Evolutionary conservation across 2,888 invertebrate species (phyloP).

Genomic region (Fragum whitleyi): DNA sequence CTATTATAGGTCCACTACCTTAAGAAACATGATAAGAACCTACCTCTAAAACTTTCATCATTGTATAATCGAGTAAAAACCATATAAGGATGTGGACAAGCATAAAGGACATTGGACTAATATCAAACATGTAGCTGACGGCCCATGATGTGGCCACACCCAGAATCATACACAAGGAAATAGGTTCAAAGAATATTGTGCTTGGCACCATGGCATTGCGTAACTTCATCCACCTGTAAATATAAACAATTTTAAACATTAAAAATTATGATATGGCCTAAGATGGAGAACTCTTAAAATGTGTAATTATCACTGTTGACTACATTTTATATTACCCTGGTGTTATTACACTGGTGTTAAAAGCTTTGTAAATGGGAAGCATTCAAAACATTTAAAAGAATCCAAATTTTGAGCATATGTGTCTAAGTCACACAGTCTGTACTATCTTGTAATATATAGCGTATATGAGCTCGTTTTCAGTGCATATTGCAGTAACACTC

Average conservation of each 20-base stretch:
- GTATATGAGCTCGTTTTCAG: too few relatives aligned
- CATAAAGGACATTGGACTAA: slow-evolving; percentile 96
- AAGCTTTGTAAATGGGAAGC: too few relatives aligned
- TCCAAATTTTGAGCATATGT: too few relatives aligned
- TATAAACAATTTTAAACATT: not conserved
- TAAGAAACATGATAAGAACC: slow-evolving; percentile 20
- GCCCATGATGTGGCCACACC: slow-evolving; percentile 97
- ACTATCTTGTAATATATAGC: too few relatives aligned
- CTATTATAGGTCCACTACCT: too few relatives aligned
- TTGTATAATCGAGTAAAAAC: slow-evolving; percentile 98
- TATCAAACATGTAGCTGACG: slow-evolving; percentile 91
- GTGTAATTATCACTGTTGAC: too few relatives aligned
- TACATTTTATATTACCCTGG: too few relatives aligned
- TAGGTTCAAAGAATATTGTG: slow-evolving; percentile 95
- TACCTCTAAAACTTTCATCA: slow-evolving; percentile 87
- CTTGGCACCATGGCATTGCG: slow-evolving; percentile 97
- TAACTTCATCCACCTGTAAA: slow-evolving; percentile 95
- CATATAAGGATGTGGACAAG: slow-evolving; percentile 96
- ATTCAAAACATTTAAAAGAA: too few relatives aligned
- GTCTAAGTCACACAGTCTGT: too few relatives aligned
- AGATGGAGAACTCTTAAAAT: too few relatives aligned
- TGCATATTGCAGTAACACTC: too few relatives aligned
- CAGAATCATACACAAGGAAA: slow-evolving; percentile 96
- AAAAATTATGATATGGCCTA: not conserved
- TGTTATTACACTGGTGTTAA: too few relatives aligned